phyloP scores from a whole-genome alignment of 2,888 invertebrate species.

The Cheilosia grossa region DNA sequence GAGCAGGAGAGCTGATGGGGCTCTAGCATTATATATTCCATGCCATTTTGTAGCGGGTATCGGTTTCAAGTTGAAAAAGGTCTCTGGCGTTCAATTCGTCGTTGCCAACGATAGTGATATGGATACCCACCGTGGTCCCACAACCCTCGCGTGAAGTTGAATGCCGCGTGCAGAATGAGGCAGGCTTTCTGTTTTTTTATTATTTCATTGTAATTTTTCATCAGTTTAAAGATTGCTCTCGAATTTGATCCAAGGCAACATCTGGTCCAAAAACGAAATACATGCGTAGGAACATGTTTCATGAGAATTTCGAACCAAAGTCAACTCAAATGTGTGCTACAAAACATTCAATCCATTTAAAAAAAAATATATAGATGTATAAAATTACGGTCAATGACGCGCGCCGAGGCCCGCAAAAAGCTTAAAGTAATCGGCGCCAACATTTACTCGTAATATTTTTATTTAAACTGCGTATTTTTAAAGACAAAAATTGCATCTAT shows the following conservation, averaged over 20 bases:
- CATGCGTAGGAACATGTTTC: not conserved
- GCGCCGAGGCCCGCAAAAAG: slow-evolving; percentile 5
- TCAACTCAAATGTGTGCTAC: not conserved
- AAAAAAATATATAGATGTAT: not conserved
- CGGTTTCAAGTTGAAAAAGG: slow-evolving; percentile 65
- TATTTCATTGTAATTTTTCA: not conserved
- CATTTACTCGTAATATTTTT: not conserved
- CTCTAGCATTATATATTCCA: slow-evolving; percentile 62
- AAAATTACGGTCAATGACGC: slow-evolving; percentile 43
- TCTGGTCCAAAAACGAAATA: slow-evolving; percentile 10
- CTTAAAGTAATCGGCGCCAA: slow-evolving; percentile 16
- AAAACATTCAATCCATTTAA: not conserved
- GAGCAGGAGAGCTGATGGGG: slow-evolving; percentile 31
- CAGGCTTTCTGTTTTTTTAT: slow-evolving; percentile 1
- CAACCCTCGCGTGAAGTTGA: slow-evolving; percentile 53
- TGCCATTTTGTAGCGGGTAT: slow-evolving; percentile 72
- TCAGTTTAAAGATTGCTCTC: slow-evolving; percentile 16
- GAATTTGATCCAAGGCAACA: slow-evolving; percentile 43
- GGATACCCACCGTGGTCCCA: slow-evolving; percentile 56
- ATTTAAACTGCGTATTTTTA: slow-evolving; percentile 8
- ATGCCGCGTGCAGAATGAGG: slow-evolving; percentile 54
- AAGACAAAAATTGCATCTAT: not conserved
- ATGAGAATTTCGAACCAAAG: not conserved
- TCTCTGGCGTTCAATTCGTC: slow-evolving; percentile 41
- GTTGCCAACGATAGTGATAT: slow-evolving; percentile 53